Percentiles rank a stretch among this genome's conserved stretches.
phyloP scores from a whole-genome alignment of 2,888 invertebrate species.

The Scrobipalpa costella region DNA sequence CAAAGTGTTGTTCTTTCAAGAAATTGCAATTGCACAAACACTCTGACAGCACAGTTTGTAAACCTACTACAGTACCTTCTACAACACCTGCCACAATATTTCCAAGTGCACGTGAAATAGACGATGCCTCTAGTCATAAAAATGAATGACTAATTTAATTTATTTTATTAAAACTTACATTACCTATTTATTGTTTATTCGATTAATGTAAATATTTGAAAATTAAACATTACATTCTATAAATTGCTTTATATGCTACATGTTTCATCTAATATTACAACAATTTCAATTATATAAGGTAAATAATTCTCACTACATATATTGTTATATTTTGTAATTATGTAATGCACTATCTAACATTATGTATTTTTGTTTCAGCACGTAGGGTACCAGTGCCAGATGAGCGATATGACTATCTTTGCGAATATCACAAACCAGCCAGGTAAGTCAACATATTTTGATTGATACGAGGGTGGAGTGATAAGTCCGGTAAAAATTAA shows the following conservation, averaged over 20 bases:
- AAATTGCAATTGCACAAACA: slow-evolving; percentile 29
- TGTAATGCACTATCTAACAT: neutral
- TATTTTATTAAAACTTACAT: too few relatives aligned
- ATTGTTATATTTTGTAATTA: neutral
- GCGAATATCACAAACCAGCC: slow-evolving; percentile 95
- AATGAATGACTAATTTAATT: neutral
- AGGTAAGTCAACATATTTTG: slow-evolving; percentile 84
- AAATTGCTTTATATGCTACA: neutral
- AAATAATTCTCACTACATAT: neutral
- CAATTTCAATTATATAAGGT: neutral
- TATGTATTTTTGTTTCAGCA: slow-evolving; percentile 72
- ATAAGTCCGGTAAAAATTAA: too few relatives aligned
- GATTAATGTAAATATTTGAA: neutral
- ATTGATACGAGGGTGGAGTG: neutral
- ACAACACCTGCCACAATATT: neutral
- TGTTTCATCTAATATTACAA: neutral
- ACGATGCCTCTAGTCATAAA: neutral
- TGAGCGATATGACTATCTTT: slow-evolving; percentile 94
- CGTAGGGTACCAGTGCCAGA: slow-evolving; percentile 99
- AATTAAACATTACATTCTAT: neutral
- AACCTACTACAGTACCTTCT: slow-evolving; percentile 34
- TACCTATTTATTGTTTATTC: neutral
- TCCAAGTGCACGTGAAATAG: neutral
- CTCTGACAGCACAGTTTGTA: slow-evolving; percentile 37
- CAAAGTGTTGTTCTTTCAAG: slow-evolving; percentile 47